Evolutionary conservation across 2,113 vertebrate species (phyloP).

Genomic region (Callipepla squamata): DNA sequence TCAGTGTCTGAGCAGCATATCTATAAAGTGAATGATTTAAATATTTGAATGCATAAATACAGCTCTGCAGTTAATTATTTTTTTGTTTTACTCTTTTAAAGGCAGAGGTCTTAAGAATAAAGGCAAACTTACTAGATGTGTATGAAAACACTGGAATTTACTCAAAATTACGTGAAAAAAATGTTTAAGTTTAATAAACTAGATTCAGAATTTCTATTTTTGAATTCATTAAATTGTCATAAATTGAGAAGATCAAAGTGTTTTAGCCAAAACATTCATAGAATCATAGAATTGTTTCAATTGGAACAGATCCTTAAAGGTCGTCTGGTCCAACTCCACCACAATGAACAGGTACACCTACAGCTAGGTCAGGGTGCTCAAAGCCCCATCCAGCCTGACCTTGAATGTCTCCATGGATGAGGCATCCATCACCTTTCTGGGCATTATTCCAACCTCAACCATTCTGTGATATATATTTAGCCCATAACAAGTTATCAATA

Average conservation of each 20-base stretch:
- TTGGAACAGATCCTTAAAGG: too few species aligned
- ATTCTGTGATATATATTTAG: background rate
- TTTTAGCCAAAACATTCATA: background rate
- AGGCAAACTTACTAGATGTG: background rate
- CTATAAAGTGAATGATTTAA: background rate
- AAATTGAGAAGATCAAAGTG: background rate
- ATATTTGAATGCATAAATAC: background rate
- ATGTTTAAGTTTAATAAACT: background rate
- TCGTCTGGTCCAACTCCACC: too few species aligned
- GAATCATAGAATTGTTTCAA: too few species aligned
- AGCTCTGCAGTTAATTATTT: background rate
- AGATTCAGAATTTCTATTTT: background rate
- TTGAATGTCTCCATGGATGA: too few species aligned
- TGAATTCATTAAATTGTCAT: background rate
- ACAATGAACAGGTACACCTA: too few species aligned
- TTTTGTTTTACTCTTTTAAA: background rate
- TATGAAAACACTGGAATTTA: background rate
- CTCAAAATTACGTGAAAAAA: background rate
- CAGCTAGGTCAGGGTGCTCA: too few species aligned
- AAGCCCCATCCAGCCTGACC: too few species aligned
- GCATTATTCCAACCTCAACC: background rate
- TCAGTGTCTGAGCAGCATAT: background rate
- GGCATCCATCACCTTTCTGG: too few species aligned
- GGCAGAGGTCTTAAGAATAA: background rate
- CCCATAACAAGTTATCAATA: rapidly evolving